These are phyloP conservation scores for Leptosomus discolor DNA, from an alignment of 2,113 vertebrate species.

Conservation along the genomic window DNA sequence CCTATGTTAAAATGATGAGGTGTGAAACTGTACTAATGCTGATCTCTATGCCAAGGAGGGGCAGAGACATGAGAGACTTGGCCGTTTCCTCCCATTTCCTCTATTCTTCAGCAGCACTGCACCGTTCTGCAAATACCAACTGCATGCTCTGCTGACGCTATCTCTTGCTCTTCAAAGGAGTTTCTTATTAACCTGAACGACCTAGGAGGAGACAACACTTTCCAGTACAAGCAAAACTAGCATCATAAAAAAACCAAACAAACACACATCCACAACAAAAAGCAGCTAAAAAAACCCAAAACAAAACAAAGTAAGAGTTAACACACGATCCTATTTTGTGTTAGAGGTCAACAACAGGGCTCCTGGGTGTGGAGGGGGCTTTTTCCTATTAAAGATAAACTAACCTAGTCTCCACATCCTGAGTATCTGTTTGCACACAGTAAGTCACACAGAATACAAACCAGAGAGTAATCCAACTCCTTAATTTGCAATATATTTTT, in stretches of 20 bases:
- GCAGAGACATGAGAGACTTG: background rate
- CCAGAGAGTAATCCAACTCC: background rate
- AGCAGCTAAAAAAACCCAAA: background rate
- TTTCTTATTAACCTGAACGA: background rate
- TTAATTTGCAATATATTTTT: too few species aligned
- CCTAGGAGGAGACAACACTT: background rate
- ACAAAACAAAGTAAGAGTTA: background rate
- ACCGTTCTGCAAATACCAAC: background rate
- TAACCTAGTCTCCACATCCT: background rate
- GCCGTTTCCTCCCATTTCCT: background rate
- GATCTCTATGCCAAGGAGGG: background rate
- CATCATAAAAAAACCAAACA: background rate
- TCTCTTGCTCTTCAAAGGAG: background rate
- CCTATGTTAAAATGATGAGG: background rate
- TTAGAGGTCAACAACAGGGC: background rate
- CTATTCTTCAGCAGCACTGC: background rate
- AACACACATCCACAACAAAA: background rate
- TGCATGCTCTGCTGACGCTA: background rate
- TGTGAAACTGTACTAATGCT: background rate
- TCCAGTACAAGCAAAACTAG: background rate
- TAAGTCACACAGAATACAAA: background rate
- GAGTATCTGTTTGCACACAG: fast-evolving
- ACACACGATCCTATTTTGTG: background rate
- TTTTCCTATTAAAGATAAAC: background rate
- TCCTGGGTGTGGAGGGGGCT: background rate